phyloP scores from a whole-genome alignment of 2,888 invertebrate species.

The Drosophila limbata region DNA sequence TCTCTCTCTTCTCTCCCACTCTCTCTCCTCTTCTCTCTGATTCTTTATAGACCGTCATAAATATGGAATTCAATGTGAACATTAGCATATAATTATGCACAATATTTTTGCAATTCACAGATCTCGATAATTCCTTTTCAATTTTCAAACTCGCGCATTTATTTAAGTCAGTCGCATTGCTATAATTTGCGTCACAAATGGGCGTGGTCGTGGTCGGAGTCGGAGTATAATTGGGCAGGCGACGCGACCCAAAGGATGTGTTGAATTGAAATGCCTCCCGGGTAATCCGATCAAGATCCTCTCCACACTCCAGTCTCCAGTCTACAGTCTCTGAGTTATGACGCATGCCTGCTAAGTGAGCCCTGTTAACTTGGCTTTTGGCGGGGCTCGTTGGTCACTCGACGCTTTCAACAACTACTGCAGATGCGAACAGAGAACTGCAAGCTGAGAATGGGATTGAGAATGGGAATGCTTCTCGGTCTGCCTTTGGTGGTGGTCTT shows the following conservation, averaged over 20 bases:
- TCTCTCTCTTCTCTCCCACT: too few species aligned
- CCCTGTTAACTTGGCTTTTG: slow-evolving; percentile 19
- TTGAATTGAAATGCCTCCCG: slow-evolving; percentile 81
- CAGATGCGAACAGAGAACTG: slow-evolving; percentile 18
- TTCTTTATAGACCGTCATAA: too few species aligned
- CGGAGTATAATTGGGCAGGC: slow-evolving; percentile 65
- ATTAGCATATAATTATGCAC: slow-evolving; percentile 79
- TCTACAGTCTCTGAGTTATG: slow-evolving; percentile 56
- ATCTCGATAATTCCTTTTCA: slow-evolving; percentile 69
- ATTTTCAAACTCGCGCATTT: slow-evolving; percentile 79
- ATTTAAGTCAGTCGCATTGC: slow-evolving; percentile 74
- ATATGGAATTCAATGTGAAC: slow-evolving; percentile 49
- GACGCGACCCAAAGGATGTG: slow-evolving; percentile 69
- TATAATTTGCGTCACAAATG: slow-evolving; percentile 72
- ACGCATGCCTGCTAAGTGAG: slow-evolving; percentile 73
- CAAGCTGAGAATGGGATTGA: slow-evolving; percentile 6
- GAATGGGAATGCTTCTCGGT: not conserved
- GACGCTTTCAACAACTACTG: slow-evolving; percentile 81
- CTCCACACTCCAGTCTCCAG: slow-evolving; percentile 9
- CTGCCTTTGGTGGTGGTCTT: slow-evolving; percentile 81
- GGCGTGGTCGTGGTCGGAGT: slow-evolving; percentile 21
- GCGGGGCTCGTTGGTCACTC: slow-evolving; percentile 59
- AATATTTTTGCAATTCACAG: slow-evolving; percentile 60
- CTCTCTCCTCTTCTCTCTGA: too few species aligned
- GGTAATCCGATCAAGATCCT: slow-evolving; percentile 74